Evolutionary conservation across 1,140 invertebrate genomes (phyloP), one percentile per base, ranked within the genome.

Genomic region (Helicoverpa zea): DNA sequence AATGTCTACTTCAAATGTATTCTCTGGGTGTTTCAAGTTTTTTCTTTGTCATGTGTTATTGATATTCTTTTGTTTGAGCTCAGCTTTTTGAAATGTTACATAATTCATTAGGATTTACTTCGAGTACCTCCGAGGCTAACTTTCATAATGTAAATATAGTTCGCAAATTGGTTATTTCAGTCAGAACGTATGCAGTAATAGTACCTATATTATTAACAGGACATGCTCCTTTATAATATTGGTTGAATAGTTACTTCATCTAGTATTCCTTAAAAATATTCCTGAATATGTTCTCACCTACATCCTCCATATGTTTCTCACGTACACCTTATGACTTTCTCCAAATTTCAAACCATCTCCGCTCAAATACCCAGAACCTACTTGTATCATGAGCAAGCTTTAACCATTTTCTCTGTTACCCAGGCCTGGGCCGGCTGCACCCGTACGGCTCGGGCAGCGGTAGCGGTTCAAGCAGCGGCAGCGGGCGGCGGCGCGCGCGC

Each of bases 371-470:
- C n/a, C n/a, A n/a, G n/a, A n/a, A n/a, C n/a, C n/a, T n/a, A n/a
- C n/a, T n/a, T n/a, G n/a, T n/a, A 61, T 61, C 18, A 61, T 29
- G 3, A 11, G 5, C 4, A n/a, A 43, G 13, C 7, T 11, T 51
- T 51, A 16, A 74, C 51, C 7, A n/a, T 16, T 29, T 56, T 76
- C 11, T 79, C 5, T 80, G 5, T 75, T 23, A 85, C 73, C 83
- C 94, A 97, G 96, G 96, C 95, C 96, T 97, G 96, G 97, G 97
- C 95, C 96, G 97, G 87, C 96, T 97, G 89, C 97, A 97, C 95
- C 96, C 97, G 88, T 96, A 97, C 95, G 96, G 97, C 95, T 96
- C 88, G 92, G 96, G 90, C 96, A 96, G 91, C 96, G 73, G 73
- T 18, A 76, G 73, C 73, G 95, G 89, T 82, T 94, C 86, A 87